Percentiles rank a stretch among this genome's conserved stretches.
Conservation (phyloP, 2,797 vertebrate genomes). For the Lagorchestes hirsutus region DNA sequence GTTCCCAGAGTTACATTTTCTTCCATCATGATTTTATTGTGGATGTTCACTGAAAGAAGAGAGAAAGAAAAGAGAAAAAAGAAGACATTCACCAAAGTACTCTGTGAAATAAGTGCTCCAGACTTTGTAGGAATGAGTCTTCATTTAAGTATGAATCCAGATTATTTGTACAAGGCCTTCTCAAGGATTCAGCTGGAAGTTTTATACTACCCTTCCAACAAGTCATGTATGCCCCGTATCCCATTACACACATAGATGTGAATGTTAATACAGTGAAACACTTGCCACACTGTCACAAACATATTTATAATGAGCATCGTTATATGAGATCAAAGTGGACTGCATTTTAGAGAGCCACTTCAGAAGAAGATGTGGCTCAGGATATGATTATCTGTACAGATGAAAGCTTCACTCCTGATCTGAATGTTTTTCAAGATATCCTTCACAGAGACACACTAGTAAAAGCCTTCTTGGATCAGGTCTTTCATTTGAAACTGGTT, state of each 20-base stretch:
- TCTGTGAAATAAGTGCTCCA: conserved; percentile 89
- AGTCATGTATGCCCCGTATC: conserved; percentile 97
- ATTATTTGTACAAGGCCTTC: conserved; percentile 97
- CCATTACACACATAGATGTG: conserved; percentile 97
- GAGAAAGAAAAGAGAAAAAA: no score
- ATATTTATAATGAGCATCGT: conserved; percentile 95
- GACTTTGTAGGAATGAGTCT: conserved; percentile 92
- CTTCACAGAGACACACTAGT: no score
- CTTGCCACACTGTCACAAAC: conserved; percentile 98
- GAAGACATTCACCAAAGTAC: no score
- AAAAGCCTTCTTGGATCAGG: conserved; percentile 81
- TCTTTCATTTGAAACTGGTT: conserved; percentile 96
- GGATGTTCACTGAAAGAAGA: no score
- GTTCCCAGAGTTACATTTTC: no score
- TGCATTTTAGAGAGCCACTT: conserved; percentile 93
- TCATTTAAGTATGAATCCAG: conserved; percentile 97
- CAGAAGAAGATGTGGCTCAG: conserved; percentile 94
- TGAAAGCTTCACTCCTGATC: conserved; percentile 95
- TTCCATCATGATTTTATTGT: no score
- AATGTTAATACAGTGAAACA: conserved; percentile 98
- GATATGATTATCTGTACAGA: conserved; percentile 94
- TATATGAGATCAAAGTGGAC: conserved; percentile 95
- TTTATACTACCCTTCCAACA: conserved; percentile 97
- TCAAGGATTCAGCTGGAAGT: conserved; percentile 98
- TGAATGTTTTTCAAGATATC: conserved; percentile 86